Conservation (phyloP, 2,888 invertebrate species). For the Antitype chi region DNA sequence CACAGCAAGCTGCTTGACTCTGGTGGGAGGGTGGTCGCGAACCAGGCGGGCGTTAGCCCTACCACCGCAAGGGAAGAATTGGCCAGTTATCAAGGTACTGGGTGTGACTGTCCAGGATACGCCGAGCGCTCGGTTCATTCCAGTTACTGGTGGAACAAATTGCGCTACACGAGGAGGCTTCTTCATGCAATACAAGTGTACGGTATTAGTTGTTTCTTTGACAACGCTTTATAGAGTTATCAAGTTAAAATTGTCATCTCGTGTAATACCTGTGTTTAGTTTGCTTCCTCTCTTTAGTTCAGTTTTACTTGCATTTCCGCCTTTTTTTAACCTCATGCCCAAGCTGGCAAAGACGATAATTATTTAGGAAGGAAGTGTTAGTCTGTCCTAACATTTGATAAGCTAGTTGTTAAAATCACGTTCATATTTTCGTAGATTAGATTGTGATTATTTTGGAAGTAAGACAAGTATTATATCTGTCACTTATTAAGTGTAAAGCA, state of each 20-base stretch:
- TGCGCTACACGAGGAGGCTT: too few species aligned
- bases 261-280: neutral
- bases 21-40: too few species aligned
- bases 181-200: too few species aligned
- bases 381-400: neutral
- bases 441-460: neutral
- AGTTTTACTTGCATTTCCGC: conserved; percentile 7
- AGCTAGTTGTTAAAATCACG: neutral
- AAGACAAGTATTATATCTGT: neutral
- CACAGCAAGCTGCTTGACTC: too few species aligned
- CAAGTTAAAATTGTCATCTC: neutral
- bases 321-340: neutral
- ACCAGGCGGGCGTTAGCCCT: too few species aligned
- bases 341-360: neutral
- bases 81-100: too few species aligned
- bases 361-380: conserved; percentile 5
- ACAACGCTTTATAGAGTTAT: neutral
- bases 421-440: neutral
- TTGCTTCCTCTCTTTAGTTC: neutral
- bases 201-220: neutral
- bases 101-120: too few species aligned
- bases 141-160: too few species aligned
- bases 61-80: too few species aligned
- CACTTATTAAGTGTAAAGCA: neutral
- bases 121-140: too few species aligned